These are phyloP conservation scores for Pteromalus puparum DNA, from an alignment of 1,140 invertebrate species.

Conservation along the genomic window DNA sequence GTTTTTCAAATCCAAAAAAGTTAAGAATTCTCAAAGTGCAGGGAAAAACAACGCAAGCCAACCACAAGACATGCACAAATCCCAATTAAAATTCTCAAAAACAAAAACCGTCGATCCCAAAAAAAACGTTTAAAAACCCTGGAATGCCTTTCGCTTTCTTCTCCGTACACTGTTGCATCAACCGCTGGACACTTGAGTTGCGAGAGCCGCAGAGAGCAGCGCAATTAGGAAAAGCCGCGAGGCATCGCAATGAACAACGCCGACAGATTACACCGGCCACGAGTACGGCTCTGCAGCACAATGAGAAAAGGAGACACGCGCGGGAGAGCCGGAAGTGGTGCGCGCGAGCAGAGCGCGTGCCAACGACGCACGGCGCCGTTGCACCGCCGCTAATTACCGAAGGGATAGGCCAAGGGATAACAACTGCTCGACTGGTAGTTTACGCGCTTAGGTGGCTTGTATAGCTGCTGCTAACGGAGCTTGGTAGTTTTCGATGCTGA, in stretches of 20 bases:
- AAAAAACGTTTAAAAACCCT: background rate
- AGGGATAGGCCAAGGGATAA: background rate
- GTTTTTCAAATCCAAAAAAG: too few species aligned
- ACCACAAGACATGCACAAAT: background rate
- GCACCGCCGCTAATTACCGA: slow-evolving; percentile 36
- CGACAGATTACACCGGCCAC: slow-evolving; percentile 19
- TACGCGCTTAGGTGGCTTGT: background rate
- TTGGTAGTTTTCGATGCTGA: too few species aligned
- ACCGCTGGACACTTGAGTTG: background rate
- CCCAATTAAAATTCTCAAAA: background rate
- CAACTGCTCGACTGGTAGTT: background rate
- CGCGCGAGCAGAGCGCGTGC: slow-evolving; percentile 27
- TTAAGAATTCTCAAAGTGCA: too few species aligned
- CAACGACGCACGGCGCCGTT: background rate
- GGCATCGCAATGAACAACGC: slow-evolving; percentile 40
- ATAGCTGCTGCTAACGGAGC: too few species aligned
- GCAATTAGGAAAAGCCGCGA: slow-evolving; percentile 25
- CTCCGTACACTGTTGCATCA: background rate
- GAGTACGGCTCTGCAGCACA: background rate
- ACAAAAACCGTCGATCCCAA: background rate
- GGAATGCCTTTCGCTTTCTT: slow-evolving; percentile 24
- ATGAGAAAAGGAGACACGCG: slow-evolving; percentile 41
- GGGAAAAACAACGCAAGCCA: too few species aligned
- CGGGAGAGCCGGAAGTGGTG: slow-evolving; percentile 35
- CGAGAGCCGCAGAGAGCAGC: background rate